These are phyloP conservation scores for Onychorhynchus coronatus DNA, from an alignment of 2,113 vertebrate species.

Conservation along the genomic window DNA sequence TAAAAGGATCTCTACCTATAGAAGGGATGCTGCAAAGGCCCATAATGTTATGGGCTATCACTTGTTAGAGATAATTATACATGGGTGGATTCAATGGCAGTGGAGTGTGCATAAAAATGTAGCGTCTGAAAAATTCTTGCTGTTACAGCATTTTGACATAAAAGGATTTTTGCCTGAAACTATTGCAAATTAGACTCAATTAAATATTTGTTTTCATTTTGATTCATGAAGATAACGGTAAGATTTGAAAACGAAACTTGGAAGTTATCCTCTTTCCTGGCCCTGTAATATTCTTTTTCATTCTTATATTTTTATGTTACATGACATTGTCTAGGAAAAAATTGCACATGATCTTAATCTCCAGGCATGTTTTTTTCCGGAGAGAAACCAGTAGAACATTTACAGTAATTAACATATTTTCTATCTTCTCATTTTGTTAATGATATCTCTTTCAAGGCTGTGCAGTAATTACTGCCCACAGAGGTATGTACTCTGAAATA, in stretches of 20 bases:
- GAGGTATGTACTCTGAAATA: slow-evolving; percentile 75
- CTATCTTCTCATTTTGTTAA: slow-evolving; percentile 81
- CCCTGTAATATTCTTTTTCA: background rate
- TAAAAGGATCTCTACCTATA: background rate
- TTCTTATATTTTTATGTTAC: slow-evolving; percentile 3
- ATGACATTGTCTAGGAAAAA: slow-evolving; percentile 63
- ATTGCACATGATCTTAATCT: slow-evolving; percentile 64
- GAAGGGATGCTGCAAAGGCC: background rate
- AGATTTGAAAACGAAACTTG: slow-evolving; percentile 26
- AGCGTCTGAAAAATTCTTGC: background rate
- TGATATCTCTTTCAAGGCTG: slow-evolving; percentile 76
- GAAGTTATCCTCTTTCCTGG: background rate
- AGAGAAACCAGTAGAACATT: slow-evolving; percentile 69
- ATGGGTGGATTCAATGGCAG: fast-evolving
- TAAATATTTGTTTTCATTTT: background rate
- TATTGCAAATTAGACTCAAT: background rate
- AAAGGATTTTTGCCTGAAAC: background rate
- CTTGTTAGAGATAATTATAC: background rate
- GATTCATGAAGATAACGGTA: background rate
- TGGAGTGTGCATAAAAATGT: fast-evolving
- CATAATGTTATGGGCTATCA: background rate
- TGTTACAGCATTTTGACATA: background rate
- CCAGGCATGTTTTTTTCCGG: slow-evolving; percentile 69
- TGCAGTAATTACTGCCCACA: slow-evolving; percentile 77
- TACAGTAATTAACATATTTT: slow-evolving; percentile 79